Percentiles rank a stretch among this genome's conserved stretches.
Conservation (phyloP, 2,888 invertebrate species). For the Tipula lateralis region DNA sequence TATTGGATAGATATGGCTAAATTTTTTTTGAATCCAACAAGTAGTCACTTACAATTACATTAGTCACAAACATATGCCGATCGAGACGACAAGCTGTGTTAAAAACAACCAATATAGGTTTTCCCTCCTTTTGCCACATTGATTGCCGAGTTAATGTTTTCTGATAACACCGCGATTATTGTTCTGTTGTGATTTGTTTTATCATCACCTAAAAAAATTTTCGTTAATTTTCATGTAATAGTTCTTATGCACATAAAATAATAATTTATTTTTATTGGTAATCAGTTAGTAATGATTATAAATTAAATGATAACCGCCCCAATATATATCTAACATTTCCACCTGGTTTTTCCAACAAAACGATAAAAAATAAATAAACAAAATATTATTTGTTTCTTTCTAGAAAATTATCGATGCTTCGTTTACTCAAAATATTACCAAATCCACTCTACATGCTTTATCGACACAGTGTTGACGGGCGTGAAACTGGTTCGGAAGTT, state of each 20-base stretch:
- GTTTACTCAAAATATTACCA: slow-evolving; percentile 28
- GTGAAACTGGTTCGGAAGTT: background rate
- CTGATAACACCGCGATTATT: background rate
- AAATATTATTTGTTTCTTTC: background rate
- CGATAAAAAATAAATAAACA: no score
- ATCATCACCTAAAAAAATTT: background rate
- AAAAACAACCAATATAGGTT: no score
- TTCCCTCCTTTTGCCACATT: background rate
- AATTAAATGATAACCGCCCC: background rate
- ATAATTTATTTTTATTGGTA: background rate
- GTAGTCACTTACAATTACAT: no score
- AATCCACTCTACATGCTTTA: slow-evolving; percentile 26
- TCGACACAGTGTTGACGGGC: background rate
- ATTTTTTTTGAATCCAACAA: no score
- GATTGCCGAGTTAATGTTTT: background rate
- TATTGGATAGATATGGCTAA: no score
- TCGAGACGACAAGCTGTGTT: no score
- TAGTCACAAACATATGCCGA: no score
- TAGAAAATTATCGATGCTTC: slow-evolving; percentile 24
- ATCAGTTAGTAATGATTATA: background rate
- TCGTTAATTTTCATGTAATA: slow-evolving; percentile 6
- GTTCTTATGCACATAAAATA: background rate
- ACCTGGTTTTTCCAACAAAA: background rate
- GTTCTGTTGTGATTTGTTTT: background rate
- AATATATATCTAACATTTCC: background rate